These are phyloP conservation scores for Notodonta dromedarius DNA, from an alignment of 2,888 invertebrate genomes.

Conservation along the genomic window DNA sequence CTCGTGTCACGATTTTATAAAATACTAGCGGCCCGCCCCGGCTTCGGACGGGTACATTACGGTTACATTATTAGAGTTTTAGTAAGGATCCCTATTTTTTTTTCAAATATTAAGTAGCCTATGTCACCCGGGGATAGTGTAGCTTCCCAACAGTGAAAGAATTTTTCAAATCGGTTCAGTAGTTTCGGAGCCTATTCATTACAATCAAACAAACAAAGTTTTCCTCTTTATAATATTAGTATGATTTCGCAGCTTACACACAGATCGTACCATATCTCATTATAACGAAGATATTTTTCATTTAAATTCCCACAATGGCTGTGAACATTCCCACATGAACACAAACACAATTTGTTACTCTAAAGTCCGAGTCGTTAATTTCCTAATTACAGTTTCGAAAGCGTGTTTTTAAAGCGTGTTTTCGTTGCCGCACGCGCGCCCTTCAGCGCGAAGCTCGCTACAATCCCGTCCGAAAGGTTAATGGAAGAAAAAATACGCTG, in stretches of 20 bases:
- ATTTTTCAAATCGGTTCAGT: too few species aligned
- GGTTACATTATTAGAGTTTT: too few species aligned
- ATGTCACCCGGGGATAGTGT: too few species aligned
- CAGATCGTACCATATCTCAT: slow-evolving; percentile 20
- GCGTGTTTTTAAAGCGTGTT: slow-evolving; percentile 61
- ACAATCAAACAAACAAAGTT: too few species aligned
- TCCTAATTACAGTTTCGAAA: slow-evolving; percentile 80
- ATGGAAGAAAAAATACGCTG: slow-evolving; percentile 82
- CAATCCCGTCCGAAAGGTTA: slow-evolving; percentile 72
- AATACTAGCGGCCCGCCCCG: too few species aligned
- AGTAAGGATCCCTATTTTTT: too few species aligned
- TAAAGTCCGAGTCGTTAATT: slow-evolving; percentile 78
- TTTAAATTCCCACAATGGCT: slow-evolving; percentile 58
- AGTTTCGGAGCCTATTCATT: too few species aligned
- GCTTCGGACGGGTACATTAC: too few species aligned
- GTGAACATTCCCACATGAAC: slow-evolving; percentile 62
- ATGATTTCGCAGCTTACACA: background rate
- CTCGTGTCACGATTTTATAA: background rate
- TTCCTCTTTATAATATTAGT: too few species aligned
- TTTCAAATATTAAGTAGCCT: too few species aligned
- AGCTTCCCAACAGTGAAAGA: too few species aligned
- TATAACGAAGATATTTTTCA: slow-evolving; percentile 48
- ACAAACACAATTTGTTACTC: slow-evolving; percentile 71
- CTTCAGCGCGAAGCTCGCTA: slow-evolving; percentile 53
- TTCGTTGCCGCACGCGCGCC: slow-evolving; percentile 63